A percentile compares a stretch with the other conserved stretches of the same genome.
phyloP scores from a whole-genome alignment of 2,113 vertebrate species.

The Notechis scutatus region DNA sequence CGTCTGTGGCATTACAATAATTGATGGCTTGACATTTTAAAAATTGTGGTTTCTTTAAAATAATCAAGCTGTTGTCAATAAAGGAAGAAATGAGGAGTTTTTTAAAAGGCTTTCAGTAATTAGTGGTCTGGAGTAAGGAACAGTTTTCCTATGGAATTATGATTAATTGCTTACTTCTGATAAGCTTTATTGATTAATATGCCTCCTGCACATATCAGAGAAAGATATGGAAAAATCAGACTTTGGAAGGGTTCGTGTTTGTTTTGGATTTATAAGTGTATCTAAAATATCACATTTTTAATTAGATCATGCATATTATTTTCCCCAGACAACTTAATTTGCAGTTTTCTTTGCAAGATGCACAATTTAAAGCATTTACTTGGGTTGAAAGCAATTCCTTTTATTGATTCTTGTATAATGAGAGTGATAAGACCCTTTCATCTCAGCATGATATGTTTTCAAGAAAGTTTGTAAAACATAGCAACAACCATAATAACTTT shows the following conservation, averaged over 20 bases:
- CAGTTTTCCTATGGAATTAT: conserved; percentile 25
- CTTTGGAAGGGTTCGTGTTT: background rate
- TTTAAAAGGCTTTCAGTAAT: conserved; percentile 23
- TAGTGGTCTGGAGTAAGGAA: conserved; percentile 18
- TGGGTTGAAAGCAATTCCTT: background rate
- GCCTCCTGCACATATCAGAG: background rate
- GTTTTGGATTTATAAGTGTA: background rate
- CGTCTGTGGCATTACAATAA: conserved; percentile 17
- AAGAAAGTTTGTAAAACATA: background rate
- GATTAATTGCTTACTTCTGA: conserved; percentile 9
- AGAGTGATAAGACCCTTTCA: background rate
- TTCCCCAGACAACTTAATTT: background rate
- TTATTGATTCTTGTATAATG: conserved; percentile 9
- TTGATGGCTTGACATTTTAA: conserved; percentile 33
- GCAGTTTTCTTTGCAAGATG: background rate
- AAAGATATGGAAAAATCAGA: background rate
- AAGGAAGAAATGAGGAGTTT: conserved; percentile 18
- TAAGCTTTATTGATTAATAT: conserved; percentile 30
- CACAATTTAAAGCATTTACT: background rate
- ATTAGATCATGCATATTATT: background rate
- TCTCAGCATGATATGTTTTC: background rate
- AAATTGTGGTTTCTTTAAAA: background rate
- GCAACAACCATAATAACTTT: background rate
- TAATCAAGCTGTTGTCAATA: background rate
- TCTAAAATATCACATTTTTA: conserved; percentile 6